Evolutionary conservation across 2,888 invertebrate genomes (phyloP).

Genomic region (Allophyes oxyacanthae): DNA sequence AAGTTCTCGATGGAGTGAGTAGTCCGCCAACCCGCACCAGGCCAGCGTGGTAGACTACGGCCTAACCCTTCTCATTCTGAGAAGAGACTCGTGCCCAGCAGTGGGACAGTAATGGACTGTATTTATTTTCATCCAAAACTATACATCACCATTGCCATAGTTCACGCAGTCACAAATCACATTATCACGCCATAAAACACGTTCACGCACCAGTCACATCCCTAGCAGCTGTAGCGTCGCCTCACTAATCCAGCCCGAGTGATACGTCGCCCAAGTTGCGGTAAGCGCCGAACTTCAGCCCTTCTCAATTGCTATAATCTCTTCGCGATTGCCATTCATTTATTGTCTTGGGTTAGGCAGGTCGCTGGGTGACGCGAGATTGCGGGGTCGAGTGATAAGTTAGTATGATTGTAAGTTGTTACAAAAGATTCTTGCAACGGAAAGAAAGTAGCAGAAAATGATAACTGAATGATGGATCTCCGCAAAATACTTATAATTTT

Average conservation of each 20-base stretch:
- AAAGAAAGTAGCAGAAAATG: too few relatives aligned
- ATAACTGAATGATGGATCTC: too few relatives aligned
- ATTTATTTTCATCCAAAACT: too few relatives aligned
- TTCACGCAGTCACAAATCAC: background rate
- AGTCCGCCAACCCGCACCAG: too few relatives aligned
- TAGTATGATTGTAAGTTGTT: background rate
- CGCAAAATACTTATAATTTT: too few relatives aligned
- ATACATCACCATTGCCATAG: background rate
- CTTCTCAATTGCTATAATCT: conserved; percentile 82
- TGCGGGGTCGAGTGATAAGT: conserved; percentile 14
- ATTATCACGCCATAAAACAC: background rate
- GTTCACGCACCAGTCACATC: conserved; percentile 6
- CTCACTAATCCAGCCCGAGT: conserved; percentile 32
- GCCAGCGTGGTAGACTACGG: too few relatives aligned
- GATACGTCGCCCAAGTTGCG: conserved; percentile 50
- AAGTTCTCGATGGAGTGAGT: too few relatives aligned
- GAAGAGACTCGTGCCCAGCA: too few relatives aligned
- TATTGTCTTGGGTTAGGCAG: conserved; percentile 68
- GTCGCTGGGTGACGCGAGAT: conserved; percentile 6
- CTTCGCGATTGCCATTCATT: conserved; percentile 84
- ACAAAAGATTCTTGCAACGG: too few relatives aligned
- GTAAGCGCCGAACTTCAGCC: conserved; percentile 72
- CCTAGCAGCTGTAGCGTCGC: conserved; percentile 17
- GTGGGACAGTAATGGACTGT: too few relatives aligned
- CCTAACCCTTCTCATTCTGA: too few relatives aligned